These are phyloP conservation scores for Myiotriccus ornatus DNA, from an alignment of 2,797 vertebrate species.

Conservation along the genomic window DNA sequence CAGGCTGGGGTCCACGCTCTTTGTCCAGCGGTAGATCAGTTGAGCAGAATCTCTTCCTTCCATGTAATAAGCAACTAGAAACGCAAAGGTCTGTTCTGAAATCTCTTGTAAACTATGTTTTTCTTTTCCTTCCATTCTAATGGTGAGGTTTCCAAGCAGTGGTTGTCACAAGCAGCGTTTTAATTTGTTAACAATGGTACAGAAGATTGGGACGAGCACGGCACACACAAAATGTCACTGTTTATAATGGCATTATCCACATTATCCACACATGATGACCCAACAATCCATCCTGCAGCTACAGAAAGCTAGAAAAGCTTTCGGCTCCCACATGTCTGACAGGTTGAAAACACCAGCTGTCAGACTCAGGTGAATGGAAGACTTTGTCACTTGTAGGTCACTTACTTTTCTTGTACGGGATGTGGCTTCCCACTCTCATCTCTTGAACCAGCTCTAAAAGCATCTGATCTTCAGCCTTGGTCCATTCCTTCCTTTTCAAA, in stretches of 20 bases:
- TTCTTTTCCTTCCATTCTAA: not conserved
- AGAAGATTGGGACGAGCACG: not conserved
- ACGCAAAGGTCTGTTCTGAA: not conserved
- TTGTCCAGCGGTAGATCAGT: conserved; percentile 88
- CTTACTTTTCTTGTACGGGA: conserved; percentile 92
- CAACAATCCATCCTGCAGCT: not conserved
- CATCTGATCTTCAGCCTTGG: conserved; percentile 79
- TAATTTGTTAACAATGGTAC: not conserved
- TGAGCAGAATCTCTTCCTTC: conserved; percentile 87
- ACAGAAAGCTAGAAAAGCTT: not conserved
- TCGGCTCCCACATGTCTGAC: not conserved
- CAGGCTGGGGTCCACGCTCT: conserved; percentile 86
- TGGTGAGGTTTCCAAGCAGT: not conserved
- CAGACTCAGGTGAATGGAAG: not conserved
- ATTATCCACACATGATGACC: accelerated
- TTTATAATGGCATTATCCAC: not conserved
- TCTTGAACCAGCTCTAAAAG: conserved; percentile 85
- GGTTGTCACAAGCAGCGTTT: not conserved
- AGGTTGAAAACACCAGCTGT: not conserved
- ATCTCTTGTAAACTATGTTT: not conserved
- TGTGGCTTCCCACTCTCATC: conserved; percentile 91
- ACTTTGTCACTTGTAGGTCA: not conserved
- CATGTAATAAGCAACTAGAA: conserved; percentile 93
- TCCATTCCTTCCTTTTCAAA: conserved; percentile 82
- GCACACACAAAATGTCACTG: not conserved